Conservation (phyloP, 2,797 vertebrate genomes). For the Knipowitschia caucasica region DNA sequence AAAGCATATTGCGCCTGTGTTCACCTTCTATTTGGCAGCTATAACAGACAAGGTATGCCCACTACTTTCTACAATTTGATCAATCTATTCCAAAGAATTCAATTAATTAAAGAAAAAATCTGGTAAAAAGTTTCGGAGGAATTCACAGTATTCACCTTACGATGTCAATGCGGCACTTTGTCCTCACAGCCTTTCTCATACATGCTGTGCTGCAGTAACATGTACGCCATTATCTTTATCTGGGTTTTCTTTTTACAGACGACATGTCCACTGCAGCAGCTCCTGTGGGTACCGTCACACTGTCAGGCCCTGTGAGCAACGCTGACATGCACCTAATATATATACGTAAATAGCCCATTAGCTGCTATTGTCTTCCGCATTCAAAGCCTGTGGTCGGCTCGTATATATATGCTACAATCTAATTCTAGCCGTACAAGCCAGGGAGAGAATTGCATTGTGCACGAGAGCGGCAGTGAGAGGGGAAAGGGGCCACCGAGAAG, state of each 20-base stretch:
- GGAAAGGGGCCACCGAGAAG: conserved; percentile 53
- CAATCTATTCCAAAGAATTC: too few relatives aligned
- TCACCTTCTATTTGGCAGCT: too few relatives aligned
- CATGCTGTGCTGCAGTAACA: not conserved
- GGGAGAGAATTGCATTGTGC: conserved; percentile 57
- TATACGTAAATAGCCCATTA: conserved; percentile 62
- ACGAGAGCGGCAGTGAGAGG: conserved; percentile 49
- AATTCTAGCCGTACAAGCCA: conserved; percentile 61
- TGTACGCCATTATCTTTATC: too few relatives aligned
- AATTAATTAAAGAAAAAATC: too few relatives aligned
- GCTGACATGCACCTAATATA: conserved; percentile 41
- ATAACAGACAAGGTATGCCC: too few relatives aligned
- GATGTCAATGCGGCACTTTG: not conserved
- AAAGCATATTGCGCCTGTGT: too few relatives aligned
- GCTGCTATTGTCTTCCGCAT: conserved; percentile 54
- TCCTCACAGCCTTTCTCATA: not conserved
- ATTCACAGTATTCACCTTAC: too few relatives aligned
- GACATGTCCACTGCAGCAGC: conserved; percentile 6
- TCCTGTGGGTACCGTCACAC: conserved; percentile 13
- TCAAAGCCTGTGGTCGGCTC: conserved; percentile 49
- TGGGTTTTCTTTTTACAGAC: not conserved
- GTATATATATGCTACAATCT: conserved; percentile 66
- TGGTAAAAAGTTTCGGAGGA: too few relatives aligned
- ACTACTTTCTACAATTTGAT: too few relatives aligned
- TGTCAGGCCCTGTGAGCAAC: conserved; percentile 32